A percentile compares a stretch with the other conserved stretches of the same genome.
phyloP scores from a whole-genome alignment of 37 sponge, comb jelly and placozoan species.

The Halisarca cf. caerulea region DNA sequence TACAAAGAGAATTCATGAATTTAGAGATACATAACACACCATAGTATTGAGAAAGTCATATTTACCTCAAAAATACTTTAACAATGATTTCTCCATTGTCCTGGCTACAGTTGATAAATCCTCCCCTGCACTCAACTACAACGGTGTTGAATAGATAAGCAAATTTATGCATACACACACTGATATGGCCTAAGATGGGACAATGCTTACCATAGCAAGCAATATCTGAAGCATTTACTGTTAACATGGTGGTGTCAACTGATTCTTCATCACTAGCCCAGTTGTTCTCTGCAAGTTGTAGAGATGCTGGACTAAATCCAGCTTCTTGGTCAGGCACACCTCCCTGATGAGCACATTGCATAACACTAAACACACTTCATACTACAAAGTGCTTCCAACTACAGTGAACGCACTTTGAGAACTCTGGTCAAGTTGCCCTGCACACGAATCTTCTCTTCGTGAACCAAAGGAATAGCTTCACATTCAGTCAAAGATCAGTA shows the following conservation, averaged over 20 bases:
- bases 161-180: background rate
- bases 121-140: conserved; percentile 18
- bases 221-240: conserved; percentile 7
- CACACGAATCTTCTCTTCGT: background rate
- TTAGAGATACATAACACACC: no score
- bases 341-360: background rate
- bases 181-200: no score
- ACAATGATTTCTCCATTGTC: background rate
- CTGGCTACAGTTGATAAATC: background rate
- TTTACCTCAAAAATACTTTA: background rate
- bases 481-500: background rate
- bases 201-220: background rate
- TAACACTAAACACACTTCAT: background rate
- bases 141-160: background rate
- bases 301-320: background rate
- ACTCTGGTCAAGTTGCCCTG: background rate
- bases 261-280: background rate
- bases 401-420: background rate
- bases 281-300: background rate
- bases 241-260: background rate
- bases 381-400: background rate
- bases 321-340: conserved; percentile 29
- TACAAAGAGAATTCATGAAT: no score
- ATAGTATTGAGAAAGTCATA: no score
- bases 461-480: background rate